These are phyloP conservation scores for Seira ritae DNA, from an alignment of 2,888 invertebrate genomes.

Conservation along the genomic window DNA sequence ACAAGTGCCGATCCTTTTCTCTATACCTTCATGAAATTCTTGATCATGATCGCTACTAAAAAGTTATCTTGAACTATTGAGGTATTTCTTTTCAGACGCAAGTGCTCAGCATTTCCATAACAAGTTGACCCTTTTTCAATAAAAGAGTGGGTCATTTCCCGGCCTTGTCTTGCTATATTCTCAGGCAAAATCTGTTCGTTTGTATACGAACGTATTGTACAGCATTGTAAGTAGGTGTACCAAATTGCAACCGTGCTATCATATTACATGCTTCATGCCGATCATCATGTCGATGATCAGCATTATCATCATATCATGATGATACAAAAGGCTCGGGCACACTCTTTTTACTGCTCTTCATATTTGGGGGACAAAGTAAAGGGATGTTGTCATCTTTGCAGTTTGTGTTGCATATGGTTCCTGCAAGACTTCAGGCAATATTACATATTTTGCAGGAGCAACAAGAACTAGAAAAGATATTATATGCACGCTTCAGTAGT, in stretches of 20 bases:
- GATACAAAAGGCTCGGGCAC: not conserved
- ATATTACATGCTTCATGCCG: not conserved
- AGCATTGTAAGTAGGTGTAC: conserved; percentile 10
- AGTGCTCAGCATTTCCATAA: not conserved
- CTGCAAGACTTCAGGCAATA: not conserved
- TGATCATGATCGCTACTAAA: too few species aligned
- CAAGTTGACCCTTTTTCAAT: conserved; percentile 45
- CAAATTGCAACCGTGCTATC: not conserved
- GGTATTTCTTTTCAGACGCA: too few species aligned
- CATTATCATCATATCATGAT: conserved; percentile 14
- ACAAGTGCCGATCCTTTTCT: too few species aligned
- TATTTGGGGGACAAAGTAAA: conserved; percentile 27
- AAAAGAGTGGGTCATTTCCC: conserved; percentile 59
- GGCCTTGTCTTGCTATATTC: conserved; percentile 52
- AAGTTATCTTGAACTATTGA: too few species aligned
- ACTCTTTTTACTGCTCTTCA: conserved; percentile 4
- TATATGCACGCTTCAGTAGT: not conserved
- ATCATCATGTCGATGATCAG: not conserved
- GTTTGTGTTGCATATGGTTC: conserved; percentile 16
- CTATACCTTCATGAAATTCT: too few species aligned
- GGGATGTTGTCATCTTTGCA: not conserved
- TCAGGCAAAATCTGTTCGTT: conserved; percentile 23
- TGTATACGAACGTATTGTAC: not conserved
- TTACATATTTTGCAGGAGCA: not conserved
- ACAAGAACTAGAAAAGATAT: not conserved